These are phyloP conservation scores for Allolobophora icterica DNA, from an alignment of 2,888 invertebrate genomes.

Conservation along the genomic window DNA sequence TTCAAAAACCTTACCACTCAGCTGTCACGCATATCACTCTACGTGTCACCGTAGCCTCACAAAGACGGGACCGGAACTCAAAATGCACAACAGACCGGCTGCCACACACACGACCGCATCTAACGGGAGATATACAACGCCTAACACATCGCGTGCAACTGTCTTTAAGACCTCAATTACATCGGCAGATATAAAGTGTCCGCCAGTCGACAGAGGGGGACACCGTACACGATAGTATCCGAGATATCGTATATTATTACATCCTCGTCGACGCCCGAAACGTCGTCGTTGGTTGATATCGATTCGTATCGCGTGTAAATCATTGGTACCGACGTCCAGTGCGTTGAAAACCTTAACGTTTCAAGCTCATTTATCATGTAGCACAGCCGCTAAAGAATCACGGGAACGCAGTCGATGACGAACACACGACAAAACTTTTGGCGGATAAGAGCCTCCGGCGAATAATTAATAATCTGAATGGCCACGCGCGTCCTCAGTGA, in stretches of 20 bases:
- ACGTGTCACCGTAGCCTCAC: background rate
- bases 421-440: background rate
- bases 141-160: background rate
- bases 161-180: background rate
- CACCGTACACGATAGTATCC: background rate
- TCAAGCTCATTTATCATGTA: background rate
- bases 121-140: constrained; percentile 17
- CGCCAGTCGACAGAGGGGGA: background rate
- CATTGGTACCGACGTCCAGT: background rate
- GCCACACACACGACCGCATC: background rate
- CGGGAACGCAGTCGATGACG: background rate
- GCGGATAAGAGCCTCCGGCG: background rate
- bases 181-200: background rate
- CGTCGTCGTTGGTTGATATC: background rate
- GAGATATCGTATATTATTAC: background rate
- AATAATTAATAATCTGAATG: background rate
- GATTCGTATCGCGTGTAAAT: constrained; percentile 17
- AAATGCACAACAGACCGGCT: background rate
- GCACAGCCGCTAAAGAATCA: background rate
- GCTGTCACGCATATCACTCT: background rate
- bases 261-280: background rate
- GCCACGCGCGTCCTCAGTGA: background rate
- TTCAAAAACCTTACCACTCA: background rate
- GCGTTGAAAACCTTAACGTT: background rate
- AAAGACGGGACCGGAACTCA: background rate